Evolutionary conservation across 1,140 invertebrate genomes (phyloP).

Genomic region (Campoletis sonorensis): DNA sequence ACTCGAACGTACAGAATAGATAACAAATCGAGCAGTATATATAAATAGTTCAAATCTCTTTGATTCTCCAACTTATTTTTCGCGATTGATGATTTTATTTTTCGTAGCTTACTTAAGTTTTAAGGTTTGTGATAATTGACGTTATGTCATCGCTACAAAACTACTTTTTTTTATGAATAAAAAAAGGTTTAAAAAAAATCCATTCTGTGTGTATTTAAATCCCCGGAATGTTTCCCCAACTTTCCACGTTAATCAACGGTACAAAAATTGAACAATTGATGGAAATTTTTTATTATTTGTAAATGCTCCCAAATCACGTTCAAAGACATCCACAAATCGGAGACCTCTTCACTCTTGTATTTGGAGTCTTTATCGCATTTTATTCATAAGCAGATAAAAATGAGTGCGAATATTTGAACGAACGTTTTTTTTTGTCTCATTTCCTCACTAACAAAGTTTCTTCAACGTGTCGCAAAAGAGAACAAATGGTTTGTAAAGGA

Average conservation of each 20-base stretch:
- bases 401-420: neutral
- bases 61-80: slow-evolving; percentile 42
- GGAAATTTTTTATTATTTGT: too few species aligned
- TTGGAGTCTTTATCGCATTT: too few species aligned
- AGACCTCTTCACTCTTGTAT: neutral
- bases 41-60: neutral
- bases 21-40: too few species aligned
- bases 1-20: slow-evolving; percentile 55
- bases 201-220: too few species aligned
- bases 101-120: slow-evolving; percentile 59
- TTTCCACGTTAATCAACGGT: too few species aligned
- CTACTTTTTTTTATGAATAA: slow-evolving; percentile 49
- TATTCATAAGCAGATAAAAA: neutral
- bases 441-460: neutral
- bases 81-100: slow-evolving; percentile 52
- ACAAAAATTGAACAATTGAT: too few species aligned
- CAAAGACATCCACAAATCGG: neutral
- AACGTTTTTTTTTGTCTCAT: neutral
- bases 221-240: too few species aligned
- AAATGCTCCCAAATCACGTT: too few species aligned
- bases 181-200: slow-evolving; percentile 12
- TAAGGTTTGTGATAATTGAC: slow-evolving; percentile 70
- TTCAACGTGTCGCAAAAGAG: neutral
- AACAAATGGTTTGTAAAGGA: slow-evolving; percentile 37
- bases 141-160: slow-evolving; percentile 58